Evolutionary conservation across 2,113 vertebrate species (phyloP).

Genomic region (Morone chrysops): DNA sequence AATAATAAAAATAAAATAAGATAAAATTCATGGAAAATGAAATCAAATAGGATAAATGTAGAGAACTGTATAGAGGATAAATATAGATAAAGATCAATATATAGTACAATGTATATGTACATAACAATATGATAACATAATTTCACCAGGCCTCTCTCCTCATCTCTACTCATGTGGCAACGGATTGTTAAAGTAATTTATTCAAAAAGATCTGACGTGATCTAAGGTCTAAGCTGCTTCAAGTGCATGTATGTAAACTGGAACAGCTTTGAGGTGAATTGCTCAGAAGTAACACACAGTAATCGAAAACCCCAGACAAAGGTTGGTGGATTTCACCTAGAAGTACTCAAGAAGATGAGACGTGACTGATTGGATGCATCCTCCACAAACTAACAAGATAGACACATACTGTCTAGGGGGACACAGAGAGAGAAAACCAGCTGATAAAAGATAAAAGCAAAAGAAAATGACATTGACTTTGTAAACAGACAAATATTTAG

Average conservation of each 20-base stretch:
- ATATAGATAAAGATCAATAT: no score
- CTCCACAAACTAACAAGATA: background rate
- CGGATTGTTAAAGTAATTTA: background rate
- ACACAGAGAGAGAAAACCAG: constrained; percentile 9
- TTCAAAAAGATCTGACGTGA: background rate
- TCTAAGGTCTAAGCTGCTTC: background rate
- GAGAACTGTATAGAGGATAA: no score
- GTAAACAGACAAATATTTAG: constrained; percentile 60
- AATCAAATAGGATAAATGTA: no score
- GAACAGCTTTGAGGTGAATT: background rate
- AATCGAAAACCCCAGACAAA: background rate
- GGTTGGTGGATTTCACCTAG: background rate
- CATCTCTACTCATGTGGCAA: background rate
- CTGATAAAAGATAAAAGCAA: constrained; percentile 47
- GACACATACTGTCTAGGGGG: background rate
- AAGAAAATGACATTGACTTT: constrained; percentile 50
- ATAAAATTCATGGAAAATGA: no score
- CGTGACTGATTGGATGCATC: constrained; percentile 8
- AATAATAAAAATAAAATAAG: no score
- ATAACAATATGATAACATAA: background rate
- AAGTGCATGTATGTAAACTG: background rate
- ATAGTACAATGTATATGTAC: no score
- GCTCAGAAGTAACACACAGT: background rate
- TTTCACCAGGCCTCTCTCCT: background rate
- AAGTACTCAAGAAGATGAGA: background rate